phyloP scores from a whole-genome alignment of 92 coral and sea anemone genomes.

The Metridium senile region DNA sequence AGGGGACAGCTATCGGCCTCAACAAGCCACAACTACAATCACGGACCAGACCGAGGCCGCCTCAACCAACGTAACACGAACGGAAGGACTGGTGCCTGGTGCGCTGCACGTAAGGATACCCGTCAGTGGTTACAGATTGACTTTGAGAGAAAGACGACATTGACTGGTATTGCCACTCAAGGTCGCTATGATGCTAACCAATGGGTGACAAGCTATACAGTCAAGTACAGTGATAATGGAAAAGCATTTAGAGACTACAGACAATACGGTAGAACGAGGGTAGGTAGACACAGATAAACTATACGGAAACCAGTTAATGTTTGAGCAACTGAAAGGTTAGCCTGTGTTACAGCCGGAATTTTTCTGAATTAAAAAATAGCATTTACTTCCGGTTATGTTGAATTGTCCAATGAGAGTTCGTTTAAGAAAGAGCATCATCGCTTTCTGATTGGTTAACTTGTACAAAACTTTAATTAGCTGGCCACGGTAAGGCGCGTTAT shows the following conservation, averaged over 20 bases:
- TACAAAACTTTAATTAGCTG: too few species aligned
- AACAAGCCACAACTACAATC: slow-evolving; percentile 58
- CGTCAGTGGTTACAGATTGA: slow-evolving; percentile 86
- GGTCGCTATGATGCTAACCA: slow-evolving; percentile 85
- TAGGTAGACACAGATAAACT: too few species aligned
- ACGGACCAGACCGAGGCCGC: slow-evolving; percentile 81
- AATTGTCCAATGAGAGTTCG: too few species aligned
- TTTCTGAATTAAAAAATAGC: too few species aligned
- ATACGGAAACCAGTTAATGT: too few species aligned
- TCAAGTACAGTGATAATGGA: slow-evolving; percentile 59
- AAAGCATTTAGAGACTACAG: slow-evolving; percentile 60
- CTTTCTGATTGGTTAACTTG: too few species aligned
- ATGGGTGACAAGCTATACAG: slow-evolving; percentile 66
- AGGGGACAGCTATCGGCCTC: slow-evolving; percentile 77
- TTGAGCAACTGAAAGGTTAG: too few species aligned
- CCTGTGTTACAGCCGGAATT: too few species aligned
- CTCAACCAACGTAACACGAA: slow-evolving; percentile 60
- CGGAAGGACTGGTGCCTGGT: slow-evolving; percentile 90
- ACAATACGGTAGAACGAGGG: slow-evolving; percentile 75
- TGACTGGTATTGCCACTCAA: slow-evolving; percentile 91
- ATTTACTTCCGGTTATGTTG: too few species aligned
- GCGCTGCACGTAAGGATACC: slow-evolving; percentile 59
- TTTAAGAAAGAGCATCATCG: too few species aligned
- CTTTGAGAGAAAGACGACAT: slow-evolving; percentile 39
- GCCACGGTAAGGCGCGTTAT: too few species aligned